Base-by-base conservation (phyloP, 2,113 vertebrate species). In the Oryzias javanicus region DNA sequence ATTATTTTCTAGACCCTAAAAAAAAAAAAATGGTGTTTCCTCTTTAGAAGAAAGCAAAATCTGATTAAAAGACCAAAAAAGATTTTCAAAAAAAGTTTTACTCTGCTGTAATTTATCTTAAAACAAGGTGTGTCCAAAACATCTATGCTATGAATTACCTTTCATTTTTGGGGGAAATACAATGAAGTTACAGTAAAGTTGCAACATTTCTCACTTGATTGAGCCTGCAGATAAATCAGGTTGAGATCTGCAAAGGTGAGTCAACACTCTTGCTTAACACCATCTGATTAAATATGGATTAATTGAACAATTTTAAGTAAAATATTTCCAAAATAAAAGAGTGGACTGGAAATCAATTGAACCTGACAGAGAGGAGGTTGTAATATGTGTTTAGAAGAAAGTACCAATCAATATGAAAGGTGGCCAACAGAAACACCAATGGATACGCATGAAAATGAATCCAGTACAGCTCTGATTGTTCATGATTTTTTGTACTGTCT, bases 201-300 rank as follows among this genome's bases (percentile, higher is more conserved):
- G 6, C 6, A 18, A 18, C 6, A 40, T 64, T n/a, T 60, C 25
- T 40, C 12, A 15, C 24, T 3, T 24, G 12, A 50, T 35, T 49
- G 8, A 57, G 59, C 47, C 25, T 64, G 41, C 22, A 18, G 13
- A 29, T 27, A 51, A 47, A 64, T 72, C 61, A 60, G 46, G 64
- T 77, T 60, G 49, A 70, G 45, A 71, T 67, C 58, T 67, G 74
- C 60, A 75, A 64, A 55, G 60, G 50, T 66, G 60, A 74, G 59
- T 62, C 52, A 67, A 59, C 18, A 24, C 17, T 51, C 49, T 60
- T 51, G 35, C 60, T 67, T 19, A 64, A 49, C 13, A 45, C n/a
- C 12, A 10, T 24, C 18, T 35, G 22, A 51, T n/a, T n/a, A n/a
- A n/a, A n/a, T n/a, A n/a, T n/a, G n/a, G n/a, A n/a, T n/a, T n/a